A percentile compares a stretch with the other conserved stretches of the same genome.
These are phyloP conservation scores for Scyliorhinus canicula DNA, from an alignment of 2,797 vertebrate species.

Conservation along the genomic window DNA sequence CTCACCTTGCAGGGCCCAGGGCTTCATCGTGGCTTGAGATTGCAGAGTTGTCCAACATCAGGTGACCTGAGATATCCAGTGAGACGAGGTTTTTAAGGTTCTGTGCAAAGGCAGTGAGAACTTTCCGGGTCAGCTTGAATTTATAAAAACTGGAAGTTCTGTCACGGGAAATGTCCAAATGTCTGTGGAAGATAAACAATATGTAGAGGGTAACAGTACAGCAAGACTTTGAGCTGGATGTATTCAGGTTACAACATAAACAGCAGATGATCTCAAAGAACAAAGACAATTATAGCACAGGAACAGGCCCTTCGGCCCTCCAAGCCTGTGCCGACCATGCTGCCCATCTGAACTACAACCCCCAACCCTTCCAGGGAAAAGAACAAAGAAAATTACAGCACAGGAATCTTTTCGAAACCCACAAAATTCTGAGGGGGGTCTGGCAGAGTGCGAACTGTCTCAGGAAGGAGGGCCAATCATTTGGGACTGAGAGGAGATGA, in stretches of 20 bases:
- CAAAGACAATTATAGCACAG: too few relatives aligned
- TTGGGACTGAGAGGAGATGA: too few relatives aligned
- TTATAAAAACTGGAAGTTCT: slow-evolving; percentile 76
- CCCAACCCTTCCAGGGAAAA: too few relatives aligned
- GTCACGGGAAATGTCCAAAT: slow-evolving; percentile 87
- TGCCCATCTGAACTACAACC: too few relatives aligned
- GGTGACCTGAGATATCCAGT: slow-evolving; percentile 89
- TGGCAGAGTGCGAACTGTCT: too few relatives aligned
- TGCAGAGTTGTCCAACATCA: slow-evolving; percentile 90
- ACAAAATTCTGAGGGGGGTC: too few relatives aligned
- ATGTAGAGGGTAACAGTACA: neutral
- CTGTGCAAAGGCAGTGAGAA: slow-evolving; percentile 77
- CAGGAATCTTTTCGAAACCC: neutral
- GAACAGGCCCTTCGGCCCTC: too few relatives aligned
- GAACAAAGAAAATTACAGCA: too few relatives aligned
- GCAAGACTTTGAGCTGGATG: neutral
- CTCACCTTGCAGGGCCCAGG: slow-evolving; percentile 79
- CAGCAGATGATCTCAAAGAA: too few relatives aligned
- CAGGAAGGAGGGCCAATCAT: too few relatives aligned
- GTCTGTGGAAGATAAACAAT: slow-evolving; percentile 56
- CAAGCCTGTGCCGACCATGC: too few relatives aligned
- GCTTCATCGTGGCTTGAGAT: slow-evolving; percentile 84
- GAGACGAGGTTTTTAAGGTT: slow-evolving; percentile 79
- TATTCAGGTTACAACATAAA: neutral
- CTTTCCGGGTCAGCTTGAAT: slow-evolving; percentile 84